Conservation (phyloP, 1,140 invertebrate genomes). For the Gryon sp. region DNA sequence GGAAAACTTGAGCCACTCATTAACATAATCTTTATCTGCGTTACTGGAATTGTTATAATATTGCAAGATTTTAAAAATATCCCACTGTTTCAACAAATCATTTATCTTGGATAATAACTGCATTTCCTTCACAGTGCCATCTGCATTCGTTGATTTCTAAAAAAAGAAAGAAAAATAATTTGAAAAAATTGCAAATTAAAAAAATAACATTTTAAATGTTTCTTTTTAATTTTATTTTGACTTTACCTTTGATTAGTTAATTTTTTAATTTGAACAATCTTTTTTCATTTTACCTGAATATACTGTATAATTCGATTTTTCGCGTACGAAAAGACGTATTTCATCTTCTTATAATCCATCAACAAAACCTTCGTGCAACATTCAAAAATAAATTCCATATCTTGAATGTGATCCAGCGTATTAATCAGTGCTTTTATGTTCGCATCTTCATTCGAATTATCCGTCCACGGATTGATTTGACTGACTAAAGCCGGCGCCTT, state of each 20-base stretch:
- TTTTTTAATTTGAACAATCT: no score
- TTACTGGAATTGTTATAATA: slow-evolving; percentile 11
- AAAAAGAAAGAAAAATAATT: slow-evolving; percentile 5
- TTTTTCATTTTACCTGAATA: slow-evolving; percentile 65
- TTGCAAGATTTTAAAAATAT: slow-evolving; percentile 72
- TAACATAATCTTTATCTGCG: slow-evolving; percentile 33
- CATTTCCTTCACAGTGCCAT: slow-evolving; percentile 22
- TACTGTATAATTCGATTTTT: slow-evolving; percentile 64
- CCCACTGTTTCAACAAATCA: slow-evolving; percentile 66
- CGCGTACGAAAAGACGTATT: slow-evolving; percentile 67
- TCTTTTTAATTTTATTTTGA: no score
- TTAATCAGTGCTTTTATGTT: slow-evolving; percentile 60
- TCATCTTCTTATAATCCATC: slow-evolving; percentile 67
- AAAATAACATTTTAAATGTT: not conserved
- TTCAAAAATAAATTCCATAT: slow-evolving; percentile 71
- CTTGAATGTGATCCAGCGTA: slow-evolving; percentile 68
- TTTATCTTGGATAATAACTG: slow-evolving; percentile 59
- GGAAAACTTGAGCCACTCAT: slow-evolving; percentile 72
- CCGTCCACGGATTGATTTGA: slow-evolving; percentile 68
- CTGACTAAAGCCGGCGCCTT: slow-evolving; percentile 69
- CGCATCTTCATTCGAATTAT: slow-evolving; percentile 32
- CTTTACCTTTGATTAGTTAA: no score
- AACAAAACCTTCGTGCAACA: slow-evolving; percentile 73
- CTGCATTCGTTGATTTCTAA: slow-evolving; percentile 23
- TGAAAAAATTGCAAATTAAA: no score